phyloP scores from a whole-genome alignment of 2,888 invertebrate species.

The Mythimna lalbum region DNA sequence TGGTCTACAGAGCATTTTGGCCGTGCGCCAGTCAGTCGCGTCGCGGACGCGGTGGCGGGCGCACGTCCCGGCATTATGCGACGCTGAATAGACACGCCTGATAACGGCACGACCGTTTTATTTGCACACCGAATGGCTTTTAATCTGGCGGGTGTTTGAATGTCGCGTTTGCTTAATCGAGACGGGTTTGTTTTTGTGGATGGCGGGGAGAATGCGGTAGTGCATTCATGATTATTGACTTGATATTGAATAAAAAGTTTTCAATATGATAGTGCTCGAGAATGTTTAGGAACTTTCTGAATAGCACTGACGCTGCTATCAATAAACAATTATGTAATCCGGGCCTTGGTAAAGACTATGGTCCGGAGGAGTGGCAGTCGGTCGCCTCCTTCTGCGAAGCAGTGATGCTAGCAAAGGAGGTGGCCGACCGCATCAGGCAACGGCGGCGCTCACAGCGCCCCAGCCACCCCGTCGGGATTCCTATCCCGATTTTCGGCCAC shows the following conservation, averaged over 20 bases:
- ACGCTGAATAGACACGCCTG: slow-evolving; percentile 44
- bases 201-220: neutral
- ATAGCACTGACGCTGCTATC: no score
- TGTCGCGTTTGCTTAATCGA: slow-evolving; percentile 7
- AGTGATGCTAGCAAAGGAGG: no score
- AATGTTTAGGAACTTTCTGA: no score
- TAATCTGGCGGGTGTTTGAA: slow-evolving; percentile 44
- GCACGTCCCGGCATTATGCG: slow-evolving; percentile 54
- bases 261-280: no score
- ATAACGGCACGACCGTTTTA: slow-evolving; percentile 47
- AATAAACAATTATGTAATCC: no score
- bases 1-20: slow-evolving; percentile 52
- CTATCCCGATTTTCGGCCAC: no score
- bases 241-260: neutral
- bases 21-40: slow-evolving; percentile 62
- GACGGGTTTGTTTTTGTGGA: neutral
- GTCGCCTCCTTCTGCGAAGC: no score
- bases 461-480: no score
- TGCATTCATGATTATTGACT: neutral
- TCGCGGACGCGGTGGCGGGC: slow-evolving; percentile 37
- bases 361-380: no score
- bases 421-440: no score
- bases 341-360: no score
- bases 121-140: slow-evolving; percentile 53
- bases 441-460: no score